Evolutionary conservation across 2,797 vertebrate species (phyloP).

Genomic region (Rhinatrema bivittatum): DNA sequence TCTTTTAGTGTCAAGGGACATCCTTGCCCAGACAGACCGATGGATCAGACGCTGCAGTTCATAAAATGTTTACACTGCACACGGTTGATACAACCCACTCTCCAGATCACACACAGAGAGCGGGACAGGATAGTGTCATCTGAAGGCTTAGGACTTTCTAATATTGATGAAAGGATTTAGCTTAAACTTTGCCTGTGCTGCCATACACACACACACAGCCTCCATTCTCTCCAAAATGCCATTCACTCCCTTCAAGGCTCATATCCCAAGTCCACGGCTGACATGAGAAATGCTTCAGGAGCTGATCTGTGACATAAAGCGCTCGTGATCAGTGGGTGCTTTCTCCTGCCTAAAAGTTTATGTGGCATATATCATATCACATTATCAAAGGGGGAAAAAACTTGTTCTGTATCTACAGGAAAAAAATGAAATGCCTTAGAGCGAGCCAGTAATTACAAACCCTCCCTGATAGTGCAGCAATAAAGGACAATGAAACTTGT

Average conservation of each 20-base stretch:
- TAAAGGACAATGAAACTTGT: conserved; percentile 23
- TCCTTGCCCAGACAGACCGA: conserved; percentile 67
- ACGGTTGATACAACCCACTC: conserved; percentile 50
- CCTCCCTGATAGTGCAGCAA: conserved; percentile 20
- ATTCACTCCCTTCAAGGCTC: conserved; percentile 30
- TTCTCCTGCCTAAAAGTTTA: conserved; percentile 31
- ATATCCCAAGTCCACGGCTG: conserved; percentile 26
- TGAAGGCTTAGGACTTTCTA: conserved; percentile 57
- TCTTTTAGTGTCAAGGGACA: conserved; percentile 68
- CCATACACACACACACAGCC: too few species aligned
- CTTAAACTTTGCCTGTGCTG: conserved; percentile 49
- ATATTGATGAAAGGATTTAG: conserved; percentile 59
- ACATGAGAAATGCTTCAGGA: conserved; percentile 38
- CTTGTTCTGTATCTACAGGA: conserved; percentile 27
- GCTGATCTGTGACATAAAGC: conserved; percentile 38
- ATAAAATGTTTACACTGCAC: conserved; percentile 73
- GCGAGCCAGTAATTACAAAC: conserved; percentile 33
- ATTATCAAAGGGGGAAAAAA: conserved; percentile 22
- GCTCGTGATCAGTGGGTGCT: conserved; percentile 32
- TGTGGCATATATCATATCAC: conserved; percentile 24
- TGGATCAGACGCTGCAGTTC: conserved; percentile 72
- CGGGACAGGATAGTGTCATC: conserved; percentile 56
- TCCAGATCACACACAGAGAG: conserved; percentile 52
- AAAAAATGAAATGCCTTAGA: conserved; percentile 20
- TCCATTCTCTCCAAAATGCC: too few species aligned